Conservation (phyloP, 2,113 vertebrate genomes). For the Peromyscus maniculatus region DNA sequence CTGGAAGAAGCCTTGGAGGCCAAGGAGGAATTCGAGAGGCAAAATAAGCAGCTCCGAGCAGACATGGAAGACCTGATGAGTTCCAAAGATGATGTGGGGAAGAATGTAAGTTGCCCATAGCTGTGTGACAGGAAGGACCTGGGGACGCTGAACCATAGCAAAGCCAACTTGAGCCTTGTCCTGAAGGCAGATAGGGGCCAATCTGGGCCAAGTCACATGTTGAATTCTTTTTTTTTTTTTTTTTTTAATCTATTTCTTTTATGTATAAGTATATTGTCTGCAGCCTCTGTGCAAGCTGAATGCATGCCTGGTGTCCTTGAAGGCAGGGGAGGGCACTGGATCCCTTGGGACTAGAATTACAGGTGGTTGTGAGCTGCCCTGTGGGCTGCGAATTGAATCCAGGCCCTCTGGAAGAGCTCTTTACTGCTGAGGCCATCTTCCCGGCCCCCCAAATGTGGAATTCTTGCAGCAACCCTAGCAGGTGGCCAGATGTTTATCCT, state of each 20-base stretch:
- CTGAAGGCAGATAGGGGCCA: accelerated
- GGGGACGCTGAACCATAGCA: neutral
- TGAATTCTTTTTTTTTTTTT: neutral
- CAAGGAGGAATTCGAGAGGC: slow-evolving; percentile 96
- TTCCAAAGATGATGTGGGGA: slow-evolving; percentile 98
- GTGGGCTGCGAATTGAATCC: neutral
- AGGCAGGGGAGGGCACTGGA: too few relatives aligned
- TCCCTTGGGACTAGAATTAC: neutral
- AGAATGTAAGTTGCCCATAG: slow-evolving; percentile 91
- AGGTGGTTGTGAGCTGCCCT: neutral
- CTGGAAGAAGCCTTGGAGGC: slow-evolving; percentile 97
- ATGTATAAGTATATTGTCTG: neutral
- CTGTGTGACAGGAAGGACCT: accelerated
- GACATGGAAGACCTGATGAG: slow-evolving; percentile 99
- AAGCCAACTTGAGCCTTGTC: accelerated
- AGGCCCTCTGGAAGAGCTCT: neutral
- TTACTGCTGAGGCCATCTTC: neutral
- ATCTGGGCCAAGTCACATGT: neutral
- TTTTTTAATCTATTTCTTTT: neutral
- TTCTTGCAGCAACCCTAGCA: accelerated
- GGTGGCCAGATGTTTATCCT: neutral
- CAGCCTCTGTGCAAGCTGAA: neutral
- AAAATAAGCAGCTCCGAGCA: slow-evolving; percentile 96
- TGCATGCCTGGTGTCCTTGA: neutral
- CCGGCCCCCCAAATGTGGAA: neutral